These are phyloP conservation scores for Keiferia lycopersicella DNA, from an alignment of 2,888 invertebrate species.

Conservation along the genomic window DNA sequence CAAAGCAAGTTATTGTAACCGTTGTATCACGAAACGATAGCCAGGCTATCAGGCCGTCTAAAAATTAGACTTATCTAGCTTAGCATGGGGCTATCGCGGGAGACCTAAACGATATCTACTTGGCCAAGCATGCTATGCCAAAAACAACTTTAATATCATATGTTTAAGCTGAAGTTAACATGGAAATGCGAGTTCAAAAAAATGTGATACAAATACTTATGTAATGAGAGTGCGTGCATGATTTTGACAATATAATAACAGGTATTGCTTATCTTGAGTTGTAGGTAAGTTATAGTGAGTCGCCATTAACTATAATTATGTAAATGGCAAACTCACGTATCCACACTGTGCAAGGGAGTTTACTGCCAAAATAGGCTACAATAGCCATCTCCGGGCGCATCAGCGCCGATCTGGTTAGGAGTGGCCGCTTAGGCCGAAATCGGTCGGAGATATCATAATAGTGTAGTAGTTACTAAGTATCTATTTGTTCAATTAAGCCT, in stretches of 20 bases:
- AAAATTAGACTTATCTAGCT: constrained; percentile 31
- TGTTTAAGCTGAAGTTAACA: neutral
- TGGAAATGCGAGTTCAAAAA: neutral
- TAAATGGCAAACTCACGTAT: too few relatives aligned
- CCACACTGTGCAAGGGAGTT: too few relatives aligned
- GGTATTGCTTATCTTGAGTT: too few relatives aligned
- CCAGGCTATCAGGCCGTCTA: constrained; percentile 20
- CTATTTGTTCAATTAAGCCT: neutral
- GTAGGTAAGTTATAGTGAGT: too few relatives aligned
- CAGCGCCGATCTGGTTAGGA: too few relatives aligned
- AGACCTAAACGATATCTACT: constrained; percentile 24
- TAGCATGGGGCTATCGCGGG: constrained; percentile 26
- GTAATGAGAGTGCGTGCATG: neutral
- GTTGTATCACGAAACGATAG: neutral
- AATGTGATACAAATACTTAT: too few relatives aligned
- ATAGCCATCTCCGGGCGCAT: too few relatives aligned
- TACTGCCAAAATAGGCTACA: too few relatives aligned
- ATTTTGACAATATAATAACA: neutral
- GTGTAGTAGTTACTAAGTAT: too few relatives aligned
- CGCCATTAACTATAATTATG: too few relatives aligned
- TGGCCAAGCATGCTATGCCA: neutral
- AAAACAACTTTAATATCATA: neutral
- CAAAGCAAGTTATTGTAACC: neutral
- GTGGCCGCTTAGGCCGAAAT: too few relatives aligned
- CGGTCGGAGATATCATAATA: too few relatives aligned